These are phyloP conservation scores for Acanthopagrus latus DNA, from an alignment of 2,797 vertebrate species.

Conservation along the genomic window DNA sequence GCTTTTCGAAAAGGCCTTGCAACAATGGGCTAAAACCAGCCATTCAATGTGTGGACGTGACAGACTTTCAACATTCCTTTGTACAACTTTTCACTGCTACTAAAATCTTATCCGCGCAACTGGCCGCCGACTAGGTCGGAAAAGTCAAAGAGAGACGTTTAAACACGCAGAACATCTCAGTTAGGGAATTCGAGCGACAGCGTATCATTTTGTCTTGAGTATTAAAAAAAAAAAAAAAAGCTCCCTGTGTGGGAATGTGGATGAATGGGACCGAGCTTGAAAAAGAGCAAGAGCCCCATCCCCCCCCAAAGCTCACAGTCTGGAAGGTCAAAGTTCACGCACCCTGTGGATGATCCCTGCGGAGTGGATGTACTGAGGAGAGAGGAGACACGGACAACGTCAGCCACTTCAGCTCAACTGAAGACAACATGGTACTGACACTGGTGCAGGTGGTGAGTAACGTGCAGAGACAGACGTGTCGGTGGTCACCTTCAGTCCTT, in stretches of 20 bases:
- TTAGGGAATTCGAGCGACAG: slow-evolving; percentile 7
- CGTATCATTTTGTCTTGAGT: neutral
- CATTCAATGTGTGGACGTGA: neutral
- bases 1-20: neutral
- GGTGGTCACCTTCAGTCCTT: slow-evolving; percentile 92
- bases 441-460: neutral
- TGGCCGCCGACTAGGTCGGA: neutral
- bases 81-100: neutral
- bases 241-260: slow-evolving; percentile 59
- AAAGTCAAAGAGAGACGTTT: neutral
- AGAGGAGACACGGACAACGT: slow-evolving; percentile 44
- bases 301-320: slow-evolving; percentile 64
- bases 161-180: neutral
- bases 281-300: slow-evolving; percentile 67
- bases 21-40: neutral
- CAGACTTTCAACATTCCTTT: neutral
- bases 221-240: slow-evolving; percentile 1
- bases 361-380: slow-evolving; percentile 94
- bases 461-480: neutral
- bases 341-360: slow-evolving; percentile 98
- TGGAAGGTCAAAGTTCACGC: slow-evolving; percentile 82
- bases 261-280: slow-evolving; percentile 70
- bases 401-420: too few species aligned
- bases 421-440: neutral
- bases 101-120: neutral